These are phyloP conservation scores for Phymorhynchus buccinoides DNA, from an alignment of 1,140 invertebrate genomes.

Conservation along the genomic window DNA sequence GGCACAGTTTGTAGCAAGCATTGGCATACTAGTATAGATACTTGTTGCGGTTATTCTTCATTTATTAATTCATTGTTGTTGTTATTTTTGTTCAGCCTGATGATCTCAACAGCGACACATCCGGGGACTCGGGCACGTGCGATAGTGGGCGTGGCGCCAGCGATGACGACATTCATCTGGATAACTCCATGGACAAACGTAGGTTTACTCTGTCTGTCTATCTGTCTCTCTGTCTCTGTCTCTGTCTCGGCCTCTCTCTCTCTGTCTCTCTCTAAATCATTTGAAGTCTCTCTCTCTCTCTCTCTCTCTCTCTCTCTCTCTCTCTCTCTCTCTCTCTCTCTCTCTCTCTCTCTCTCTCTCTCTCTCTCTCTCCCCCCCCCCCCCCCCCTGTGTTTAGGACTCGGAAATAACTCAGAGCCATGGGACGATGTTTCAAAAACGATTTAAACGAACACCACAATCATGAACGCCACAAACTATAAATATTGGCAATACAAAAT, in stretches of 20 bases:
- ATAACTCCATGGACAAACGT: constrained; percentile 40
- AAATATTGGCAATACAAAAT: no score
- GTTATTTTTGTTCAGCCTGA: constrained; percentile 44
- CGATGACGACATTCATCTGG: constrained; percentile 53
- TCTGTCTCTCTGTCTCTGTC: not conserved
- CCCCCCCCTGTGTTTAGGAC: no score
- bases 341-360: constrained; percentile 6
- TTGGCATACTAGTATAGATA: no score
- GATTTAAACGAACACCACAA: no score
- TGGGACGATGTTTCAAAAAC: no score
- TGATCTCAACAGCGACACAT: constrained; percentile 55
- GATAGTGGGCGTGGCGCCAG: constrained; percentile 58
- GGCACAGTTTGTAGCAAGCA: no score
- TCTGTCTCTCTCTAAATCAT: no score
- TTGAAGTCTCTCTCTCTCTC: constrained; percentile 4
- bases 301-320: not conserved
- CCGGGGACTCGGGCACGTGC: constrained; percentile 52
- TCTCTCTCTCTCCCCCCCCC: not conserved
- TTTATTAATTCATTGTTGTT: no score
- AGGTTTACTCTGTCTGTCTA: not conserved
- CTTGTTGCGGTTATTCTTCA: no score
- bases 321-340: no score
- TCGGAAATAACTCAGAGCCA: no score
- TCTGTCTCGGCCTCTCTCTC: not conserved
- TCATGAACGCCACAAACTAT: no score